phyloP scores from a whole-genome alignment of 2,888 invertebrate genomes.

The Thalpophila matura region DNA sequence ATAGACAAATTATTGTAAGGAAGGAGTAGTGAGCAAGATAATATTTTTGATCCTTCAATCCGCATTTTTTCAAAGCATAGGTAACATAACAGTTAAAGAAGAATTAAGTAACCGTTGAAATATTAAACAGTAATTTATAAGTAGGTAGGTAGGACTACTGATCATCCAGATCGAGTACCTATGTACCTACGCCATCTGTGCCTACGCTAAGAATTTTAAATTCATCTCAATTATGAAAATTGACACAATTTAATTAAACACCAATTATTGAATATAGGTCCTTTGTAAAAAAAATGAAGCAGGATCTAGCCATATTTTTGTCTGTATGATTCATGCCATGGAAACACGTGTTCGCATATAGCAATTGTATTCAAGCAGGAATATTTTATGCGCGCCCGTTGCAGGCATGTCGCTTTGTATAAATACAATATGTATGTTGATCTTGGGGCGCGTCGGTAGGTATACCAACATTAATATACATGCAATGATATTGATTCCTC shows the following conservation, averaged over 20 bases:
- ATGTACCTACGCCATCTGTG: too few species aligned
- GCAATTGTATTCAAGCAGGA: constrained; percentile 62
- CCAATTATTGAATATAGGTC: background rate
- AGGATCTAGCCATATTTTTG: constrained; percentile 46
- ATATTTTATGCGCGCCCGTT: constrained; percentile 60
- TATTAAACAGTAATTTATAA: too few species aligned
- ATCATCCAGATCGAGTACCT: too few species aligned
- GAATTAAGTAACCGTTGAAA: background rate
- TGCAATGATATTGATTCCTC: constrained; percentile 14
- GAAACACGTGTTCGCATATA: constrained; percentile 59
- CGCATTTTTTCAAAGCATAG: background rate
- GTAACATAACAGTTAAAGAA: too few species aligned
- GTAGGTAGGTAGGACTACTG: too few species aligned
- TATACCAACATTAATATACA: constrained; percentile 29
- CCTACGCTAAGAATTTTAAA: too few species aligned
- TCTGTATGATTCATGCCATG: constrained; percentile 52
- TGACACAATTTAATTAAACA: background rate
- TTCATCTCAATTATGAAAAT: too few species aligned
- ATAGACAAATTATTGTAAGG: too few species aligned
- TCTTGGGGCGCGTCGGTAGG: constrained; percentile 31
- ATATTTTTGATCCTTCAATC: background rate
- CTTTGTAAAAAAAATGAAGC: constrained; percentile 21
- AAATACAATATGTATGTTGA: constrained; percentile 55
- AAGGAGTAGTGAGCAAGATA: too few species aligned
- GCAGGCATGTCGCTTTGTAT: constrained; percentile 48